Base-by-base conservation (phyloP, 2,888 invertebrate species). In the Cephonodes hylas region DNA sequence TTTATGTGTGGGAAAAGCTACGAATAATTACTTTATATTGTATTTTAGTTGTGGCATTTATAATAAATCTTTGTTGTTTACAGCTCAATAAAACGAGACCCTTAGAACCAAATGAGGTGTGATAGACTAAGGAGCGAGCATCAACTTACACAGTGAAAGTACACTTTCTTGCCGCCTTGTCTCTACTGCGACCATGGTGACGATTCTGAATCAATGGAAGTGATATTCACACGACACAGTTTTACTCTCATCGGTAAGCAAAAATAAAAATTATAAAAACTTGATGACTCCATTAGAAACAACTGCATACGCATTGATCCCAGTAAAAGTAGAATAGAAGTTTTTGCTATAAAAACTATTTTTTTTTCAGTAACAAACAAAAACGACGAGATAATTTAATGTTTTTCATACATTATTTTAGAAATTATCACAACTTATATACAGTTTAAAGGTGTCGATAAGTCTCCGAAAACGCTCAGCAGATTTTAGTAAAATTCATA, bases 111-210 rank as follows among this genome's bases (percentile, higher is more conserved):
- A 89, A 88, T 83, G 85, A 89, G 85, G 87, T 89, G 87, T 86
- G 88, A 90, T 88, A 80, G 79, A 88, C 81, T 82, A 85, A 88
- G 85, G 85, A 88, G 86, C 82, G 80, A 79, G 83, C 86, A 85
- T 88, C 86, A 81, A 79, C 76, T 88, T 86, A 85, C 85, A 78
- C 71, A 89, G 91, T 87, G 91, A 92, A 92, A 92, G 91, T 92
- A 72, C 80, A 86, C 91, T 90, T 91, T 91, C 91, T 85, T 91
- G 71, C 80, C 73, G 79, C 74, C 81, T 80, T 83, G 84, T 86
- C 81, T 83, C 81, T 69, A 77, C 72, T 77, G 77, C 74, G 71
- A 66, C 71, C 74, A 79, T 77, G 73, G 74, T 80, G 77, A 76
- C 69, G 71, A 77, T 74, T 63, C 63, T 64, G 64, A 64, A 62